Evolutionary conservation across 2,888 invertebrate species (phyloP).

Genomic region (Hymenopus coronatus): DNA sequence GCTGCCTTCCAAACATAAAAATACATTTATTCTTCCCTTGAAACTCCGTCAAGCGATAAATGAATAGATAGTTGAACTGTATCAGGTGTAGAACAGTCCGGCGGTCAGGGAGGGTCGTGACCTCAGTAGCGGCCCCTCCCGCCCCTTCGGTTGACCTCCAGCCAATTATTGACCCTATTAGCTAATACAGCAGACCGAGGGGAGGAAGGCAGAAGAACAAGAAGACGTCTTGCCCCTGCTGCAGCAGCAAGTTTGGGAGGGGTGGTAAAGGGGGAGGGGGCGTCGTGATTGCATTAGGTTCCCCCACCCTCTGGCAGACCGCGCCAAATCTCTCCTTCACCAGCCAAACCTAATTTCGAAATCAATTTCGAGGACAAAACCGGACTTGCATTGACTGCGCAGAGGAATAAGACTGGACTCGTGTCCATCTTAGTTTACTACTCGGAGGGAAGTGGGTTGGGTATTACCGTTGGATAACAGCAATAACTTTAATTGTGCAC

Average conservation of each 20-base stretch:
- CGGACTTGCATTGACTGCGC: background rate
- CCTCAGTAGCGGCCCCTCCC: background rate
- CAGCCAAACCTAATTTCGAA: constrained; percentile 7
- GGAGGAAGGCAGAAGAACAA: background rate
- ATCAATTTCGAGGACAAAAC: constrained; percentile 2
- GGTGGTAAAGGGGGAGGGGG: background rate
- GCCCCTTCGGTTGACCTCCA: background rate
- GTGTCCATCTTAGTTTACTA: no score
- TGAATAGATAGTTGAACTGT: background rate
- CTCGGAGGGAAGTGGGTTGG: background rate
- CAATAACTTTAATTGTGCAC: no score
- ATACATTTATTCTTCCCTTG: background rate
- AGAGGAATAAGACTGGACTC: background rate
- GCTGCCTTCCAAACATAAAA: no score
- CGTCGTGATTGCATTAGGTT: constrained; percentile 7
- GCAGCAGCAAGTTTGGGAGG: background rate
- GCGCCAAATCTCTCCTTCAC: constrained; percentile 11
- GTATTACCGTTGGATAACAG: no score
- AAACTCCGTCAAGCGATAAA: background rate
- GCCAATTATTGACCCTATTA: constrained; percentile 25
- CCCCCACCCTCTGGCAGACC: background rate
- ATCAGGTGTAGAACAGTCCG: background rate
- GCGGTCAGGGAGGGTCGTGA: background rate
- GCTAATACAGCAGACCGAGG: constrained; percentile 14
- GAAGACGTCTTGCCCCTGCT: background rate